Conservation (phyloP, 2,113 vertebrate genomes). For the Xiphorhynchus elegans region DNA sequence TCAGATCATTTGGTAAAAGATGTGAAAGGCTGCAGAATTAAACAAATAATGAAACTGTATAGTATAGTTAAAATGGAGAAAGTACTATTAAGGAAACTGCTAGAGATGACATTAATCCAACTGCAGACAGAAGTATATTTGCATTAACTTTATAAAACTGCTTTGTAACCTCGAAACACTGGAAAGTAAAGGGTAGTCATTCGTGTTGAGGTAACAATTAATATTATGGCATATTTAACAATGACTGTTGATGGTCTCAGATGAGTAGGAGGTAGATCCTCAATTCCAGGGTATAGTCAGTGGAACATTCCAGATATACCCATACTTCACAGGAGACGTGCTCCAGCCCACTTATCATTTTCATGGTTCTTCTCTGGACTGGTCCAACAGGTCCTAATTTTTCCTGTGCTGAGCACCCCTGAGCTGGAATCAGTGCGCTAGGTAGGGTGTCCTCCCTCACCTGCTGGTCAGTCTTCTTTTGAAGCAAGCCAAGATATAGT, state of each 20-base stretch:
- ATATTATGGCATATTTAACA: not conserved
- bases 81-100: not conserved
- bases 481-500: rapidly evolving
- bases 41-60: not conserved
- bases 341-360: not conserved
- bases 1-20: not conserved
- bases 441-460: not conserved
- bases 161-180: not conserved
- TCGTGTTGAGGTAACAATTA: not conserved
- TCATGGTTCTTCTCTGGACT: not conserved
- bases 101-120: not conserved
- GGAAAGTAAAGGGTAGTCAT: not conserved
- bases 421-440: not conserved
- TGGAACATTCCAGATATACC: not conserved
- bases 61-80: not conserved
- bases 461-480: not conserved
- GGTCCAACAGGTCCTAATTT: not conserved
- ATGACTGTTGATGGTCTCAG: not conserved
- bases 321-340: not conserved
- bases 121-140: not conserved
- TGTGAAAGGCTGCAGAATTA: not conserved
- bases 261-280: not conserved
- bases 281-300: not conserved
- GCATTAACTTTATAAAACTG: not conserved
- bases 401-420: not conserved